Base-by-base conservation (phyloP, 2,888 invertebrate genomes). In the Aspidiotus rigidus region DNA sequence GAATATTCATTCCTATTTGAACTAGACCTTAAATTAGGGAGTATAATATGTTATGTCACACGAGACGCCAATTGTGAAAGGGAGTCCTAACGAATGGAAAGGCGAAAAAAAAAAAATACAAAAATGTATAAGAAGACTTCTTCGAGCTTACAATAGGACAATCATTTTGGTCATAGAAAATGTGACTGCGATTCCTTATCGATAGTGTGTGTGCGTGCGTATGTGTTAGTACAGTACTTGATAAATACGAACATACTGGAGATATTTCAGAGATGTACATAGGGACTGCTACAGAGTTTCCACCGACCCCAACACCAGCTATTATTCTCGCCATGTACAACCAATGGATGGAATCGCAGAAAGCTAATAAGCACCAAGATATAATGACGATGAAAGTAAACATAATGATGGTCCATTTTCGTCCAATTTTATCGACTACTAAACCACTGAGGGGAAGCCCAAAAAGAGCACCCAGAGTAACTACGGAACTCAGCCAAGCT, bases 191-290 rank as follows among this genome's bases (percentile, higher is more conserved):
- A n/a, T n/a, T n/a, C n/a, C n/a, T n/a, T n/a, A n/a, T n/a, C n/a
- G n/a, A n/a, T n/a, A 28, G 28, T 28, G 28, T 28, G 28, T 53
- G 3, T 53, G 54, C 15, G 13, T 28, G 5, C n/a, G n/a, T n/a
- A 28, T 3, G 28, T 28, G 28, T 28, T 5, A 53, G 13, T 13
- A 13, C n/a, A n/a, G n/a, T n/a, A n/a, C n/a, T n/a, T n/a, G n/a
- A n/a, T n/a, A n/a, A n/a, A 28, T 28, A 57, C 15, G 28, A 6
- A 28, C 82, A 83, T 75, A 84, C 84, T 72, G 89, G 87, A 7
- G 91, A 84, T 59, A 92, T 88, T 79, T 94, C 93, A 54, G 90
- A 89, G 71, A 91, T 85, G 78, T 93, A 94, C 84, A 92, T 89
- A 0, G 93, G 91, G 0, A 86, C 83, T 0, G 86, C 84, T 0